phyloP scores from a whole-genome alignment of 2,888 invertebrate genomes.

The Dynastes tityus region DNA sequence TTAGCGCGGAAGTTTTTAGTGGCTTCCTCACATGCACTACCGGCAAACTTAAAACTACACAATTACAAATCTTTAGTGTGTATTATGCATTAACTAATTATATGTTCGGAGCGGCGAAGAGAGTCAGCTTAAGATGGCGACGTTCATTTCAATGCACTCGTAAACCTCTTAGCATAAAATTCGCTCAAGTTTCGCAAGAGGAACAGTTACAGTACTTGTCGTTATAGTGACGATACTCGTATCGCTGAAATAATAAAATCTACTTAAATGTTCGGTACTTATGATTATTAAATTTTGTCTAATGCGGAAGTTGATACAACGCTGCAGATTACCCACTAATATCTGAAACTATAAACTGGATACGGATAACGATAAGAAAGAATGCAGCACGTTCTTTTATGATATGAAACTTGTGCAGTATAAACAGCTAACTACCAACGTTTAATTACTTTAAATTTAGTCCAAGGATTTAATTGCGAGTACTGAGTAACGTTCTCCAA shows the following conservation, averaged over 20 bases:
- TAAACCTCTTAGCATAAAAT: conserved; percentile 47
- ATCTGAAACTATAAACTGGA: neutral
- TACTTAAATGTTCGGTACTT: conserved; percentile 14
- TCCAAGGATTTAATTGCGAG: too few species aligned
- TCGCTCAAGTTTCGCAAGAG: conserved; percentile 26
- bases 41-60: conserved; percentile 48
- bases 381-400: too few species aligned
- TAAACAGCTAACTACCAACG: too few species aligned
- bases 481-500: too few species aligned
- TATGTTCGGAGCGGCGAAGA: conserved; percentile 10
- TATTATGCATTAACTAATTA: conserved; percentile 52
- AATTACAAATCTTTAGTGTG: conserved; percentile 47
- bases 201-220: conserved; percentile 17
- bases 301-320: neutral
- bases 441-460: too few species aligned
- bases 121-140: neutral
- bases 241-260: conserved; percentile 34
- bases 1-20: conserved; percentile 47
- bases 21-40: conserved; percentile 14
- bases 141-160: conserved; percentile 24
- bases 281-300: conserved; percentile 31
- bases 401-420: too few species aligned
- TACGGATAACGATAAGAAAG: too few species aligned
- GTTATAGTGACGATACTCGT: conserved; percentile 21
- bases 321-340: neutral